Evolutionary conservation across 2,888 invertebrate genomes (phyloP), one percentile per base, ranked within the genome.

Genomic region (Phlogophora meticulosa): DNA sequence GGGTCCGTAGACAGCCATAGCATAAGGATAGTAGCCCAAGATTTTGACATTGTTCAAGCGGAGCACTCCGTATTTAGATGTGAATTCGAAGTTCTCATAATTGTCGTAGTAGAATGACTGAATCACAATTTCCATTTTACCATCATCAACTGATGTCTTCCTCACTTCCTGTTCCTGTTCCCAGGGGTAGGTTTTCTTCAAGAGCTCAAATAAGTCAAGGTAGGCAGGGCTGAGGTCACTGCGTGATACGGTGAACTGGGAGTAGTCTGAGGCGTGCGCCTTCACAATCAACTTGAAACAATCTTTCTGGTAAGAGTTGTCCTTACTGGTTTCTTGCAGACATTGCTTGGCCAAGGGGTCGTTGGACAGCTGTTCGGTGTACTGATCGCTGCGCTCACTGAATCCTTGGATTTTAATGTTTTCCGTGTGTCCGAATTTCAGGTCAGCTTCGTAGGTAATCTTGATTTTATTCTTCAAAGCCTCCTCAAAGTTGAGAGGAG

Each of bases 271-370:
- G 40, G 95, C 87, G 76, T 96, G 95, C 1, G 96, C 96, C 66
- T 90, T 88, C 20, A 93, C 84, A 9, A 96, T 96, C 81, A 96
- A 93, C 72, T 96, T 94, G 65, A 96, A 95, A 87, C 97, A 97
- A 62, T 95, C 95, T 7, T 93, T 89, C 58, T 96, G 93, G 85
- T 96, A 96, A 76, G 95, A 90, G 87, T 97, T 96, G 36, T 96
- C 96, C 63, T 93, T 81, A 68, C 94, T 86, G 86, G 96, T 96
- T 82, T 96, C 93, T 64, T 93, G 83, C 43, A 91, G 77, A 86
- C 96, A 96, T 82, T 94, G 90, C 67, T 95, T 92, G 58, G 94
- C 94, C 60, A 91, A 80, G 1, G 92, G 92, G 51, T 89, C 89
- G 32, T 94, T 87, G 64, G 92, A 88, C 4, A 97, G 87, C 65